Evolutionary conservation across 2,113 vertebrate species (phyloP).

Genomic region (Xiphophorus couchianus): DNA sequence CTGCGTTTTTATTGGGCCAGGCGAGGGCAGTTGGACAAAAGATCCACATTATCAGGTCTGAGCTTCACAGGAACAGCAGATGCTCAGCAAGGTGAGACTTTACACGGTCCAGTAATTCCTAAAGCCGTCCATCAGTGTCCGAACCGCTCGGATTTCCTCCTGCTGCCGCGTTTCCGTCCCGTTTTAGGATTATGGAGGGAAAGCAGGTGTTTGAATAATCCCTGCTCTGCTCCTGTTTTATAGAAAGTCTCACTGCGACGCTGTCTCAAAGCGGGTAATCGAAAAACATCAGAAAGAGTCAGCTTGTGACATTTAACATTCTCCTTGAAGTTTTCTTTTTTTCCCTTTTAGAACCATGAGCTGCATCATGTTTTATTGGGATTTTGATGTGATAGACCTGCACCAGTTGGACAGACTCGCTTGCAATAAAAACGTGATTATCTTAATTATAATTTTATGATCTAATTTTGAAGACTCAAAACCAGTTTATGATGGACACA

Average conservation of each 20-base stretch:
- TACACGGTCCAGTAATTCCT: slow-evolving; percentile 53
- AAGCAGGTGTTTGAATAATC: slow-evolving; percentile 55
- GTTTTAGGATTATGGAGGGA: slow-evolving; percentile 29
- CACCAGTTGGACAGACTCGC: background rate
- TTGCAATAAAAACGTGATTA: too few relatives aligned
- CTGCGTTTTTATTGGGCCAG: slow-evolving; percentile 40
- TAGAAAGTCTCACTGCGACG: background rate
- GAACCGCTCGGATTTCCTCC: slow-evolving; percentile 52
- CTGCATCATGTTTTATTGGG: background rate
- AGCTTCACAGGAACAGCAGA: slow-evolving; percentile 51
- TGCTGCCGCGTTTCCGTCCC: slow-evolving; percentile 8
- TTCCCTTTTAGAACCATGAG: background rate
- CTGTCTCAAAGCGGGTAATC: background rate
- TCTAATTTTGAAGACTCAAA: too few relatives aligned
- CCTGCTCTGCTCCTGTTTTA: background rate
- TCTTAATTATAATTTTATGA: too few relatives aligned
- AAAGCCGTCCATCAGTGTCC: slow-evolving; percentile 53
- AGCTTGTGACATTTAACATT: background rate
- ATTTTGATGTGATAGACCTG: background rate
- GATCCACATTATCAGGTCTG: slow-evolving; percentile 53
- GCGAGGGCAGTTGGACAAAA: slow-evolving; percentile 34
- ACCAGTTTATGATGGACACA: too few relatives aligned
- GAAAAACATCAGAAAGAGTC: background rate
- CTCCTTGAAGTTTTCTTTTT: background rate
- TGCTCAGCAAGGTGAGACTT: slow-evolving; percentile 55